Conservation (phyloP, 2,797 vertebrate species). For the Clarias pachynema region DNA sequence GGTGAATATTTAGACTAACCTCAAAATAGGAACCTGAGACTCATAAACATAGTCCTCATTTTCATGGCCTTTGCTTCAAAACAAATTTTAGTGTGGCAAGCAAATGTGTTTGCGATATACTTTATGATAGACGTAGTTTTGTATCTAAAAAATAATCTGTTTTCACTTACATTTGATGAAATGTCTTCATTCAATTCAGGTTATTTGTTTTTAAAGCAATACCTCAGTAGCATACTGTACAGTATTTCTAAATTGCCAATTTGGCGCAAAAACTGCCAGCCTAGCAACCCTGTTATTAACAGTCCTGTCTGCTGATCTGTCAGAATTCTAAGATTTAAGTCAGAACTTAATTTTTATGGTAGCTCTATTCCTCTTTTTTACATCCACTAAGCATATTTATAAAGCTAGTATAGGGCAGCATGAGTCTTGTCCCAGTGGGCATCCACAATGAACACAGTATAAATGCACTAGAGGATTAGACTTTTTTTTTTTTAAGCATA, state of each 20-base stretch:
- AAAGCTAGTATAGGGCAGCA: background rate
- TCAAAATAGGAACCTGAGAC: background rate
- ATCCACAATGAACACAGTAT: background rate
- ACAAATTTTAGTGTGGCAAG: background rate
- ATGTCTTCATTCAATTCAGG: background rate
- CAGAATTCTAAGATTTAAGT: no score
- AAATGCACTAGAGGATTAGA: background rate
- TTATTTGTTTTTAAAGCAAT: background rate
- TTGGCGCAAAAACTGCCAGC: background rate
- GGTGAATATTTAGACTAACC: background rate
- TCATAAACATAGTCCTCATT: background rate
- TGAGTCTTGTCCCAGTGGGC: no score
- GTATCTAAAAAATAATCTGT: background rate
- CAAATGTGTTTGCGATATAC: background rate
- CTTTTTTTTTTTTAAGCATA: background rate
- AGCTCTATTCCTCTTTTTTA: no score
- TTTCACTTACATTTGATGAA: no score
- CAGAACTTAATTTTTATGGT: no score
- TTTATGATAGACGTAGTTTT: background rate
- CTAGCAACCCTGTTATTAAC: background rate
- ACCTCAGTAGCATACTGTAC: no score
- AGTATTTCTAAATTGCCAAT: background rate
- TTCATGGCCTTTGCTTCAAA: background rate
- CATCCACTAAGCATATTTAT: background rate
- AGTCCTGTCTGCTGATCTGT: background rate